Percentiles rank a stretch among this genome's conserved stretches.
Conservation (phyloP, 2,888 invertebrate species). For the Eristalinus aeneus region DNA sequence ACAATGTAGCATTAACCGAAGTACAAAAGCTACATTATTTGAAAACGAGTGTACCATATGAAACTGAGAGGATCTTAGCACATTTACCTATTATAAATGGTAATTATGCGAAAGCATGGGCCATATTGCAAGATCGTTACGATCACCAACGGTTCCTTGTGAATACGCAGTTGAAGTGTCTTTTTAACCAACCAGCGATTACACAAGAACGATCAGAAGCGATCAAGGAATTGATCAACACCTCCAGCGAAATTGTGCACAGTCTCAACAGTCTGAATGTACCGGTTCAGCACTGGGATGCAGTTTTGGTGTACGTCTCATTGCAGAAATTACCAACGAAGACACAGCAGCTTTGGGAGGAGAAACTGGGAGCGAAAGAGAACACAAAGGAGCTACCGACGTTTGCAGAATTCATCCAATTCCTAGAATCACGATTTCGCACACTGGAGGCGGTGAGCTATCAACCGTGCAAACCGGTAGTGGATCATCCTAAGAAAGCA, state of each 20-base stretch:
- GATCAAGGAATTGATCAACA: too few relatives aligned
- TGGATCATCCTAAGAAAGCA: too few relatives aligned
- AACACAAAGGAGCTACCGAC: neutral
- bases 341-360: neutral
- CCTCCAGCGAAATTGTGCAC: too few relatives aligned
- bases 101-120: too few relatives aligned
- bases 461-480: neutral
- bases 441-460: neutral
- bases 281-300: neutral
- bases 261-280: too few relatives aligned
- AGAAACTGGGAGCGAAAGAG: neutral
- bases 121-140: neutral
- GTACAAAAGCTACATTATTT: neutral
- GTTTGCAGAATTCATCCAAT: neutral
- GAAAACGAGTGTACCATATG: neutral
- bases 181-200: too few relatives aligned
- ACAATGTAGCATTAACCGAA: neutral
- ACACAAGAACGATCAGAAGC: too few relatives aligned
- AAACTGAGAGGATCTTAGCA: neutral
- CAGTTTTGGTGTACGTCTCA: neutral
- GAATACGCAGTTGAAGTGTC: too few relatives aligned
- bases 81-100: neutral
- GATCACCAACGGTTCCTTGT: neutral
- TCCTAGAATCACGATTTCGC: neutral
- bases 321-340: conserved; percentile 4